Conservation (phyloP, 2,113 vertebrate species). For the Cettia cetti region DNA sequence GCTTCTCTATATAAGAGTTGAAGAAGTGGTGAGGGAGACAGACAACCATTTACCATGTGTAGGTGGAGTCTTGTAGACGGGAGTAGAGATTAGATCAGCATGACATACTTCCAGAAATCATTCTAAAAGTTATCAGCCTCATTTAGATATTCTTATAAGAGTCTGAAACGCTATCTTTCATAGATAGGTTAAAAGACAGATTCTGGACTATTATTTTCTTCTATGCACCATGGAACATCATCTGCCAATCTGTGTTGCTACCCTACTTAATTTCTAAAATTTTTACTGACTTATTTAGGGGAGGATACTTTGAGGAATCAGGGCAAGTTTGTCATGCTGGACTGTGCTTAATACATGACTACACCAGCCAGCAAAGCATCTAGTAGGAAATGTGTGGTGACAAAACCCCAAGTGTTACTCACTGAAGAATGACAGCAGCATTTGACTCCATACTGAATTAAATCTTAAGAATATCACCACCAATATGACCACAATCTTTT, state of each 20-base stretch:
- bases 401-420: background rate
- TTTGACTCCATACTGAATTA: background rate
- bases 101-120: background rate
- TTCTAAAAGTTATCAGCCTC: background rate
- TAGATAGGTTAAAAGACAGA: background rate
- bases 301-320: background rate
- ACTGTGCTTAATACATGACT: background rate
- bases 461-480: background rate
- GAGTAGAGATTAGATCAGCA: background rate
- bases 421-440: background rate
- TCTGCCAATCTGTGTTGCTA: background rate
- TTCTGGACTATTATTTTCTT: background rate
- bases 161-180: background rate
- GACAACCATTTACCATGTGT: accelerated
- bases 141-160: background rate
- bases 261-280: background rate
- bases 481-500: accelerated
- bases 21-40: background rate
- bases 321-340: background rate
- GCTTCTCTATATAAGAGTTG: background rate
- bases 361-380: background rate
- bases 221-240: background rate
- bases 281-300: background rate
- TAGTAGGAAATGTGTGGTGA: background rate
- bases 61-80: background rate